phyloP scores from a whole-genome alignment of 2,797 vertebrate species.

The Salmo trutta region DNA sequence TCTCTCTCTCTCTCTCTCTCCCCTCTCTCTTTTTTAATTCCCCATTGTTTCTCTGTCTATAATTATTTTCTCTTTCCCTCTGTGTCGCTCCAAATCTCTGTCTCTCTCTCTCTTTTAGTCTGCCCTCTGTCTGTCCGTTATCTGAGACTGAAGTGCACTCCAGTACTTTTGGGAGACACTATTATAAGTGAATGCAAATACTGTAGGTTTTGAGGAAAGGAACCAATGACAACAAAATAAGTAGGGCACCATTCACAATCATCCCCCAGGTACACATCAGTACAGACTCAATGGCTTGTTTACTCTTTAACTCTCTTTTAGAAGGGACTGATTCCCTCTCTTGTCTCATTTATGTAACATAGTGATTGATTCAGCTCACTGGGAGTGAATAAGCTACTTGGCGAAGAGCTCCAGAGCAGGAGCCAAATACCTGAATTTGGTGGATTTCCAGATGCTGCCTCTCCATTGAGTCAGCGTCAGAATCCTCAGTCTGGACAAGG shows the following conservation, averaged over 20 bases:
- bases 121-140: background rate
- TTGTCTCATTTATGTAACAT: background rate
- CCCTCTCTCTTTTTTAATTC: background rate
- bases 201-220: background rate
- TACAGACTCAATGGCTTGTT: background rate
- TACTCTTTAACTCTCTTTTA: background rate
- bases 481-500: constrained; percentile 13
- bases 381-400: constrained; percentile 7
- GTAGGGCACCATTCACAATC: background rate
- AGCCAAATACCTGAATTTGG: constrained; percentile 17
- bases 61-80: too few species aligned
- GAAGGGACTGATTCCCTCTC: background rate
- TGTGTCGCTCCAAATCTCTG: background rate
- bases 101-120: background rate
- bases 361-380: constrained; percentile 10
- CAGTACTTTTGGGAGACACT: background rate
- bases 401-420: background rate
- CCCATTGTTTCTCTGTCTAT: background rate
- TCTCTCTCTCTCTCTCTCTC: background rate
- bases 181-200: background rate
- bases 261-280: background rate
- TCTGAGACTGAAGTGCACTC: background rate
- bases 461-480: constrained; percentile 30
- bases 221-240: background rate
- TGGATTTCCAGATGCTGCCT: constrained; percentile 5